Evolutionary conservation across 2,113 vertebrate species (phyloP).

Genomic region (Poeciliopsis retropinna): DNA sequence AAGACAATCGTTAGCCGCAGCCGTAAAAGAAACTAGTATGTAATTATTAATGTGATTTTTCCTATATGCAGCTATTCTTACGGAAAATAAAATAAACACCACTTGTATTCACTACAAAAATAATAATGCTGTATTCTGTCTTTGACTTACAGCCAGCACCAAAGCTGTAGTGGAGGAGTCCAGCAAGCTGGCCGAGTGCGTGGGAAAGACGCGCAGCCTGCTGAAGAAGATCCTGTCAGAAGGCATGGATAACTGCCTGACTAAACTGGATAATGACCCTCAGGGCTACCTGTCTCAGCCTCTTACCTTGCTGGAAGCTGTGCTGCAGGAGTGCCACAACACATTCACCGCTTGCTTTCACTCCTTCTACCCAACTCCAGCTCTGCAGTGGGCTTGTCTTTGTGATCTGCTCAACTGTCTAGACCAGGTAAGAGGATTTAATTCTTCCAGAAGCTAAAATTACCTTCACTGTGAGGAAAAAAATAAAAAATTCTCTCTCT

Average conservation of each 20-base stretch:
- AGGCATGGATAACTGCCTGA: constrained; percentile 96
- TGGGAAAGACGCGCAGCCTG: constrained; percentile 96
- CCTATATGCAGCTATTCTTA: neutral
- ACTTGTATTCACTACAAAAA: neutral
- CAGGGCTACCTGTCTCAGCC: constrained; percentile 97
- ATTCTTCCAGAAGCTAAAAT: neutral
- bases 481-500: neutral
- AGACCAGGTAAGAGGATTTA: constrained; percentile 84
- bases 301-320: constrained; percentile 92
- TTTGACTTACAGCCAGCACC: constrained; percentile 82
- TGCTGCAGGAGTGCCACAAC: constrained; percentile 97
- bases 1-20: too few relatives aligned
- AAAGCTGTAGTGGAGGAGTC: constrained; percentile 98
- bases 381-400: constrained; percentile 97
- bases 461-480: neutral
- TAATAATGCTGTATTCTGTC: neutral
- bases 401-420: constrained; percentile 97
- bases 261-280: constrained; percentile 95
- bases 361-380: constrained; percentile 96
- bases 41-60: neutral
- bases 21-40: neutral
- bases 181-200: constrained; percentile 96
- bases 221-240: constrained; percentile 97
- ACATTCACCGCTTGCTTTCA: constrained; percentile 99
- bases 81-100: neutral